Base-by-base conservation (phyloP, 2,113 vertebrate species). In the Pantherophis guttatus region DNA sequence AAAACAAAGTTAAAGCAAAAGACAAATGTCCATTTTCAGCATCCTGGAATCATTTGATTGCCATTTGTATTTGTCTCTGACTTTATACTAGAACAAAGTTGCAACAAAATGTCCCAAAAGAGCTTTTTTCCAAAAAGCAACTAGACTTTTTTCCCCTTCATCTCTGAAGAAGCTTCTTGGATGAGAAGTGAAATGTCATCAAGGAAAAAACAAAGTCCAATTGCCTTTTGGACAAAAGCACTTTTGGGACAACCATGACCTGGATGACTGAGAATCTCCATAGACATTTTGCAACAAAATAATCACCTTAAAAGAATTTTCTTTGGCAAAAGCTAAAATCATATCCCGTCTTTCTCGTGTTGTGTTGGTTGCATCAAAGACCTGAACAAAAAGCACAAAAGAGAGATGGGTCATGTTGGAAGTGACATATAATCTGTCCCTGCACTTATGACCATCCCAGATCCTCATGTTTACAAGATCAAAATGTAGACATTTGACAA, bases 281-380 rank as follows among this genome's bases (percentile, higher is more conserved):
- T 65, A 65, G 11, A 65, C 62, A n/a, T n/a, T n/a, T 1, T 15
- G 87, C 19, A 0, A 21, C 10, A 21, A 15, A 0, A 92, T 62
- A 93, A 0, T 87, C 93, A 99, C 99, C 99, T 99, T 99, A 96
- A 98, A 99, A 39, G 98, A 96, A 88, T 99, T 98, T 91, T 99
- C 98, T 94, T 99, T 97, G 0, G 98, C 99, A 96, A 99, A 99
- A 90, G 93, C 96, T 90, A 99, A 96, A 95, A 99, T 99, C 94
- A 99, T 98, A 96, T 99, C 99, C 94, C 99, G 97, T 3, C 99
- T 98, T 94, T 99, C 99, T 91, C 99, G 98, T 26, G 99, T 99
- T 26, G 99, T 99, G 96, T 99, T 99, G 95, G 99, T 99, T 1
- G 99, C 99, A 97, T 99, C 99, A 91, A 99, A 99, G 89, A 99